phyloP scores from a whole-genome alignment of 2,888 invertebrate genomes.

The Blastobasis lacticolella region DNA sequence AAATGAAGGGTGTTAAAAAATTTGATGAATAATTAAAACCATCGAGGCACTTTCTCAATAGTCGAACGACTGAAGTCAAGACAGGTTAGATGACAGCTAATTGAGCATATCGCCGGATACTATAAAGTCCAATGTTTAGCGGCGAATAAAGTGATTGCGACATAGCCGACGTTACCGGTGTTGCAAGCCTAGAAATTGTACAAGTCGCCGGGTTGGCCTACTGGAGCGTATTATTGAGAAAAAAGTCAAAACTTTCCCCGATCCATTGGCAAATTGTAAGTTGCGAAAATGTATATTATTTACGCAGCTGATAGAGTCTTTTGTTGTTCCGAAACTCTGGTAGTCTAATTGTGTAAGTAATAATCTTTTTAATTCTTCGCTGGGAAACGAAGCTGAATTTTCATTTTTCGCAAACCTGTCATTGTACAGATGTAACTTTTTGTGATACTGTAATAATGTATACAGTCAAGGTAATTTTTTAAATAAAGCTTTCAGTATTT shows the following conservation, averaged over 20 bases:
- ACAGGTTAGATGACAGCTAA: slow-evolving; percentile 19
- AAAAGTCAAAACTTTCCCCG: slow-evolving; percentile 60
- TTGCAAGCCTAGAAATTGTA: slow-evolving; percentile 66
- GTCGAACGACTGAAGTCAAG: slow-evolving; percentile 10
- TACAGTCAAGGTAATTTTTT: too few species aligned
- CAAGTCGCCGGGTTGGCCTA: slow-evolving; percentile 50
- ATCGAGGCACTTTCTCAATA: slow-evolving; percentile 14
- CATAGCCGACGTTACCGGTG: slow-evolving; percentile 44
- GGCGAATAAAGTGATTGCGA: slow-evolving; percentile 44
- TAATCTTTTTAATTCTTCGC: too few species aligned
- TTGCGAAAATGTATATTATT: slow-evolving; percentile 38
- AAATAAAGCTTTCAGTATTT: too few species aligned
- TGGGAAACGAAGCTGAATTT: too few species aligned
- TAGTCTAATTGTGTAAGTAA: too few species aligned
- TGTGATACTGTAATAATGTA: too few species aligned
- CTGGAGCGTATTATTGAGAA: slow-evolving; percentile 70
- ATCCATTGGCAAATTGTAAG: slow-evolving; percentile 50
- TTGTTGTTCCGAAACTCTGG: too few species aligned
- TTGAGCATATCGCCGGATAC: slow-evolving; percentile 33
- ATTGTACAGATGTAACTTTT: too few species aligned
- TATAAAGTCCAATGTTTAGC: slow-evolving; percentile 23
- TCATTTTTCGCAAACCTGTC: too few species aligned
- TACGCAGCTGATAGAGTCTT: too few species aligned
- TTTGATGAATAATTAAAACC: too few species aligned
- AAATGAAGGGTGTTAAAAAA: too few species aligned